Base-by-base conservation (phyloP, 2,888 invertebrate genomes). In the Drosophila incognita region DNA sequence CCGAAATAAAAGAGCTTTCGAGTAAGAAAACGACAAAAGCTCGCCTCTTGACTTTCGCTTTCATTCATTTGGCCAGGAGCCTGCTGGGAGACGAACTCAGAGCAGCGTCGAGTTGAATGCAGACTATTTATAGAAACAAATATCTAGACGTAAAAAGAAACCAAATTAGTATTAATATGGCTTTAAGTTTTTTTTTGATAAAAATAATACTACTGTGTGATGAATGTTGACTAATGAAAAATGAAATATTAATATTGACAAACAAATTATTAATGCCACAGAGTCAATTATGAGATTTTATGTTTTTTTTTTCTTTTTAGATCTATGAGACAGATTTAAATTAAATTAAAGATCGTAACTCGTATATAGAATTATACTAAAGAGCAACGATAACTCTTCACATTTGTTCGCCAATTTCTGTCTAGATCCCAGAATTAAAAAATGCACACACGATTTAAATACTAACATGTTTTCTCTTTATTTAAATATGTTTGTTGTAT, bases 401-500 rank as follows among this genome's bases (percentile, higher is more conserved):
- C 18, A 49, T 49, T 18, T 18, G 2, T 27, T 10, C 10, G 0
- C 27, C 27, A 4, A 27, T 29, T 49, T 46, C 15, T 4, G 21
- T 15, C 4, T 24, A 1, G 8, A 15, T 15, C 4, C 13, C 24
- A 46, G 24, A 46, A 11, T 4, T 10, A 49, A 27, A 24, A 64
- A 46, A 42, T 24, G 27, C 13, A 38, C 1, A 24, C 11, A 48
- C n/a, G 29, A 10, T 36, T 69, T 84, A 76, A 84, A 76, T 78
- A 71, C 85, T 86, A 89, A 89, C 89, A 87, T 80, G 61, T 62
- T 72, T 59, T 83, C 58, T 76, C 69, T 83, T 83, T 84, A 86
- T 87, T 89, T 89, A 80, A 86, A 86, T 88, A 88, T 88, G 78
- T 79, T 82, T 85, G 54, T 38, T 46, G 82, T 84, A 87, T 87